Conservation (phyloP, 2,797 vertebrate genomes). For the Neoniphon sammara region DNA sequence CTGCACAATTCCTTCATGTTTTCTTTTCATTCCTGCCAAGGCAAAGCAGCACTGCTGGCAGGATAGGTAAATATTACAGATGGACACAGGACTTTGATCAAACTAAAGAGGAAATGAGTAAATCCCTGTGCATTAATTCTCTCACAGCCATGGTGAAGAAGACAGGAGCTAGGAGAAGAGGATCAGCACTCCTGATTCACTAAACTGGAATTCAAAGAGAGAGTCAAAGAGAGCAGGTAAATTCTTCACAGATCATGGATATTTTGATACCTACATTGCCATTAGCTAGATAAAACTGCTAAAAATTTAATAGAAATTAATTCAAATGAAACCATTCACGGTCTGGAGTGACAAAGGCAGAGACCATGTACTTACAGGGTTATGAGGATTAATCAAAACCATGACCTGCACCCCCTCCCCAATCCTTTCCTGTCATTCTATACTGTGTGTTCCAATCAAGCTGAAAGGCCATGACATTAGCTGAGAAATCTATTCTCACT, state of each 20-base stretch:
- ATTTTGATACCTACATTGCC: background rate
- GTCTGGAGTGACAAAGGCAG: too few relatives aligned
- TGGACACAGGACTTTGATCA: constrained; percentile 52
- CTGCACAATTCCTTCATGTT: constrained; percentile 56
- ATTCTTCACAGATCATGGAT: background rate
- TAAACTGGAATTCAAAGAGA: constrained; percentile 11
- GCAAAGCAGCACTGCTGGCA: constrained; percentile 44
- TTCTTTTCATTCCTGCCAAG: constrained; percentile 65
- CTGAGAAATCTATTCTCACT: constrained; percentile 2
- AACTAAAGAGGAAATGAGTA: constrained; percentile 41
- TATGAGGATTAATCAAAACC: background rate
- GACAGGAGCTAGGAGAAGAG: constrained; percentile 4
- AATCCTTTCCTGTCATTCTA: background rate
- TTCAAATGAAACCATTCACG: too few relatives aligned
- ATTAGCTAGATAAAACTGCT: background rate
- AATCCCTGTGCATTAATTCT: constrained; percentile 31
- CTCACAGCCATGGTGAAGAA: constrained; percentile 21
- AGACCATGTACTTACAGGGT: too few relatives aligned
- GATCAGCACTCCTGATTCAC: constrained; percentile 11
- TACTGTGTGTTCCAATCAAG: constrained; percentile 9
- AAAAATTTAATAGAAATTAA: background rate
- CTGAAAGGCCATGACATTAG: background rate
- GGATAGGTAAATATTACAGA: constrained; percentile 37
- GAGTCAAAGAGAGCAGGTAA: constrained; percentile 11
- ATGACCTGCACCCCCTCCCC: constrained; percentile 1